Evolutionary conservation across 2,888 invertebrate genomes (phyloP).

Genomic region (Druceiella hillmani): DNA sequence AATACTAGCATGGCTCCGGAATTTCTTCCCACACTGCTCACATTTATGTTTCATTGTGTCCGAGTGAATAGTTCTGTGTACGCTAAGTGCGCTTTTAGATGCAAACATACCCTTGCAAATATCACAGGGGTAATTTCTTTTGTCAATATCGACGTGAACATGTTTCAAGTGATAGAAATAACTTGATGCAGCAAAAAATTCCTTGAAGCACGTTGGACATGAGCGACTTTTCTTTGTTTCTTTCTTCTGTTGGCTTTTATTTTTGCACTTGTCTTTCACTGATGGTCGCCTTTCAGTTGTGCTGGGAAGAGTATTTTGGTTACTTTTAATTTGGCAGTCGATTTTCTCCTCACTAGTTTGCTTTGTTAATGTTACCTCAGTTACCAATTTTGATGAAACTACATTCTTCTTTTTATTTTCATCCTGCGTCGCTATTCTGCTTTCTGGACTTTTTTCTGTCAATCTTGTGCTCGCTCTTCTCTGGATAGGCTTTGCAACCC

Average conservation of each 20-base stretch:
- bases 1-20: conserved; percentile 42
- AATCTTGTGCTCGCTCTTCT: too few relatives aligned
- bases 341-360: too few relatives aligned
- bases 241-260: too few relatives aligned
- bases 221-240: conserved; percentile 33
- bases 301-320: too few relatives aligned
- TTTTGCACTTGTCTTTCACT: too few relatives aligned
- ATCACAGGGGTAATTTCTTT: conserved; percentile 43
- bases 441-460: too few relatives aligned
- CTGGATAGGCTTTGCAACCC: too few relatives aligned
- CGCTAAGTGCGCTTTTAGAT: conserved; percentile 37
- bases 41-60: conserved; percentile 39
- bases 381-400: too few relatives aligned
- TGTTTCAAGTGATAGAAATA: conserved; percentile 51
- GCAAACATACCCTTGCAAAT: conserved; percentile 45
- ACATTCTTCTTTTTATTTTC: conserved; percentile 13
- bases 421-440: conserved; percentile 7
- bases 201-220: conserved; percentile 45
- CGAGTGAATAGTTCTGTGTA: conserved; percentile 43
- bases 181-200: conserved; percentile 43
- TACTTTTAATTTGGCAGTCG: too few relatives aligned
- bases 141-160: conserved; percentile 38
- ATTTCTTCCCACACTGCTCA: conserved; percentile 42
- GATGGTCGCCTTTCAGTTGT: too few relatives aligned
- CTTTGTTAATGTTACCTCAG: too few relatives aligned